phyloP scores from a whole-genome alignment of 1,140 invertebrate genomes.

The Drosophila simulans region DNA sequence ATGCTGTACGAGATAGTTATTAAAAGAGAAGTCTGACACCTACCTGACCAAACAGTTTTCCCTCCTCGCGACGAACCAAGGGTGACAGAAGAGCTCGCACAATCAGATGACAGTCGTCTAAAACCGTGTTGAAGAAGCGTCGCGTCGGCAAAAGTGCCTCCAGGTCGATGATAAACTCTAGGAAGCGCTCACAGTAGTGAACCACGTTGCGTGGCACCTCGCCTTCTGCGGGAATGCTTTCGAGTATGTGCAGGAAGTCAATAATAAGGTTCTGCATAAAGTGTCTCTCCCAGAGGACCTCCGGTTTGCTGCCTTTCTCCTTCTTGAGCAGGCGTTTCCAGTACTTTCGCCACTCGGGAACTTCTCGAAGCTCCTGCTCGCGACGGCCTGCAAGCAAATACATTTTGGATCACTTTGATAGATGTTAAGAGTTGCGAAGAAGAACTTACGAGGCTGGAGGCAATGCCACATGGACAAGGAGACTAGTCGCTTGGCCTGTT shows the following conservation, averaged over 20 bases:
- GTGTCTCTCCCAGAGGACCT: slow-evolving; percentile 93
- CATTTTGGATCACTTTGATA: neutral
- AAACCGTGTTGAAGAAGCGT: slow-evolving; percentile 97
- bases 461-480: slow-evolving; percentile 98
- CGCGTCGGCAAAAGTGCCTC: slow-evolving; percentile 97
- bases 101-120: slow-evolving; percentile 97
- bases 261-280: slow-evolving; percentile 95
- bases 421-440: too few species aligned
- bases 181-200: slow-evolving; percentile 96
- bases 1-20: slow-evolving; percentile 45
- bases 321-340: slow-evolving; percentile 95
- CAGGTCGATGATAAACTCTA: slow-evolving; percentile 98
- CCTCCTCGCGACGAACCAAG: slow-evolving; percentile 91
- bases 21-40: slow-evolving; percentile 84
- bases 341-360: slow-evolving; percentile 96
- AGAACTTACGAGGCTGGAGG: slow-evolving; percentile 90
- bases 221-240: slow-evolving; percentile 89
- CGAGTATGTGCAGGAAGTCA: slow-evolving; percentile 94
- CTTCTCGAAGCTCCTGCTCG: slow-evolving; percentile 93
- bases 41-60: slow-evolving; percentile 96
- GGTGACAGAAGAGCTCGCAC: slow-evolving; percentile 94
- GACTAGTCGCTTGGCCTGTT: slow-evolving; percentile 96
- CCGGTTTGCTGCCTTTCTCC: slow-evolving; percentile 87
- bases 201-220: slow-evolving; percentile 86
- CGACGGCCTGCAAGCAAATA: slow-evolving; percentile 86